Percentiles rank a stretch among this genome's conserved stretches.
phyloP scores from a whole-genome alignment of 2,797 vertebrate genomes.

The Falco columbarius region DNA sequence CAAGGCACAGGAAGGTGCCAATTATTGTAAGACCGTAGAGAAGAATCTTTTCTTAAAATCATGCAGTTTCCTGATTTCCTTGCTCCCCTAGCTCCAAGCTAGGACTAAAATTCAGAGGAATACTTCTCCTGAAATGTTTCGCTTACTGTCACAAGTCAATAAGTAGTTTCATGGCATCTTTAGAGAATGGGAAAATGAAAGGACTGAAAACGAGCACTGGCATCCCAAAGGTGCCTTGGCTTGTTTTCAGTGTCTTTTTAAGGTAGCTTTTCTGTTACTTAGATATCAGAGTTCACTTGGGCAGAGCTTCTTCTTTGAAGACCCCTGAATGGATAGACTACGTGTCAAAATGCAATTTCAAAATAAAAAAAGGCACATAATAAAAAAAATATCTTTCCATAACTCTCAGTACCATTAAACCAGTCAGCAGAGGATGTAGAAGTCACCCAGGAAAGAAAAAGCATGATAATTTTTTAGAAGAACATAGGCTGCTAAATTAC shows the following conservation, averaged over 20 bases:
- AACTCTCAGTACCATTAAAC: conserved; percentile 29
- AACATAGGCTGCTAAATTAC: conserved; percentile 55
- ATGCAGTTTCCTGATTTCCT: neutral
- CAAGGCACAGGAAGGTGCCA: neutral
- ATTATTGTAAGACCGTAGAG: neutral
- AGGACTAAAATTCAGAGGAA: neutral
- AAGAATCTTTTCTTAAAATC: neutral
- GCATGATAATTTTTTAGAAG: conserved; percentile 42
- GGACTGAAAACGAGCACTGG: neutral
- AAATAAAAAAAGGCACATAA: conserved; percentile 23
- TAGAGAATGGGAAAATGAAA: neutral
- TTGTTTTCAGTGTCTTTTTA: conserved; percentile 2
- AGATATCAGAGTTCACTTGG: neutral
- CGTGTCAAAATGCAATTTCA: conserved; percentile 48
- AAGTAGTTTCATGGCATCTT: neutral
- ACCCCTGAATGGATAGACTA: neutral
- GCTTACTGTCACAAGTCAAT: neutral
- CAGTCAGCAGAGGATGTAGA: conserved; percentile 19
- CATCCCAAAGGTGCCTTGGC: neutral
- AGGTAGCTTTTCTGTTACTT: conserved; percentile 3
- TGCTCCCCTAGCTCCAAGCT: neutral
- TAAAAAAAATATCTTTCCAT: conserved; percentile 31
- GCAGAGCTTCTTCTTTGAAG: conserved; percentile 31
- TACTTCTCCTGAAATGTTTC: neutral
- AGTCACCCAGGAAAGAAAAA: conserved; percentile 45